Percentiles rank a stretch among this genome's conserved stretches.
These are phyloP conservation scores for Arctocebus calabarensis DNA, from an alignment of 2,797 vertebrate species.

Conservation along the genomic window DNA sequence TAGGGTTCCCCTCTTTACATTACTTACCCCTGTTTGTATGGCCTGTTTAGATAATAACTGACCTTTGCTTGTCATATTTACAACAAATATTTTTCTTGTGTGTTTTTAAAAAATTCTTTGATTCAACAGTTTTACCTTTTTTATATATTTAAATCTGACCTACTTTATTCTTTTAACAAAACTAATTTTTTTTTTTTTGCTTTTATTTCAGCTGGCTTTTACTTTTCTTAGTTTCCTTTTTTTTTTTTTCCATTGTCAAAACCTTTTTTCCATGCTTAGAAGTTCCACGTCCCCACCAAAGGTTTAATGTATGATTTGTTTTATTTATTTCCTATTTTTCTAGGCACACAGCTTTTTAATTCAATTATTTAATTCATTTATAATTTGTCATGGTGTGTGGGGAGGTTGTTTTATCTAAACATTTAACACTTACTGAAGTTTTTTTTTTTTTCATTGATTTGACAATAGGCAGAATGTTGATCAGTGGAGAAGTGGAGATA, in stretches of 20 bases:
- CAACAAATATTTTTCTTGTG: background rate
- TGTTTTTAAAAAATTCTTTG: background rate
- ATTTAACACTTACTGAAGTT: background rate
- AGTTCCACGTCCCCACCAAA: background rate
- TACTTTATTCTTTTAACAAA: background rate
- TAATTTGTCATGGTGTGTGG: background rate
- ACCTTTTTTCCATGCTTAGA: background rate
- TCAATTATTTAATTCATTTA: constrained; percentile 11
- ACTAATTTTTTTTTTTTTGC: too few species aligned
- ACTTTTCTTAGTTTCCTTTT: too few species aligned
- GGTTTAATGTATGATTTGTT: background rate
- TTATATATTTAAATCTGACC: background rate
- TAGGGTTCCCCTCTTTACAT: background rate
- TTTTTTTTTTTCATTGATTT: background rate
- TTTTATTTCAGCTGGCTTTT: too few species aligned
- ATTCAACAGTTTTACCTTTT: background rate
- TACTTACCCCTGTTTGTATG: background rate
- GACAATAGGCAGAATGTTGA: background rate
- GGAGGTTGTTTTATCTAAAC: background rate
- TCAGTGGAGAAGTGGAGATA: background rate
- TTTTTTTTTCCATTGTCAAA: too few species aligned
- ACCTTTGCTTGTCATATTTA: background rate
- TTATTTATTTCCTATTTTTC: constrained; percentile 20
- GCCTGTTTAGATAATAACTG: background rate
- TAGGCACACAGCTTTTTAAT: background rate